Evolutionary conservation across 2,888 invertebrate species (phyloP).

Genomic region (Hirtodrosophila alboralis): DNA sequence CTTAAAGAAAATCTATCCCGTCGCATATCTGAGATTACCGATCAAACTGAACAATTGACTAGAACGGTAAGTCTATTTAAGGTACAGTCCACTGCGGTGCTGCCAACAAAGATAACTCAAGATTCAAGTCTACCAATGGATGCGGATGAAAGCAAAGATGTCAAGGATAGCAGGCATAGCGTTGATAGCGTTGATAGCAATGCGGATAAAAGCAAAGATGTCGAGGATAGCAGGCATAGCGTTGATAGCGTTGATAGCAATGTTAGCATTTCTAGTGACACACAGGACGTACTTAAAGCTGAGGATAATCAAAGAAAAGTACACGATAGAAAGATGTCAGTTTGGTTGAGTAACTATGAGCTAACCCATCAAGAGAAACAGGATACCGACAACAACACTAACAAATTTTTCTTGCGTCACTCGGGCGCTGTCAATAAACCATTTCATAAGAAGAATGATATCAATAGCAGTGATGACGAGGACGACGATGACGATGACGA

Average conservation of each 20-base stretch:
- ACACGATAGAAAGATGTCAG: constrained; percentile 1
- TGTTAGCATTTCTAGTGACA: background rate
- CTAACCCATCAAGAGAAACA: accelerated
- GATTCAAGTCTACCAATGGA: too few species aligned
- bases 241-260: too few species aligned
- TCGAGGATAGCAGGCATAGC: too few species aligned
- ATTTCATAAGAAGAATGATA: background rate
- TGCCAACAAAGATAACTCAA: too few species aligned
- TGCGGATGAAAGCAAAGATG: too few species aligned
- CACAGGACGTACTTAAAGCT: background rate
- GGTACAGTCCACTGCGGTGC: too few species aligned
- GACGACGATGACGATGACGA: too few species aligned
- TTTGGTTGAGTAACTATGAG: constrained; percentile 8
- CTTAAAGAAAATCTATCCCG: background rate
- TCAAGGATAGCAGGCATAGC: too few species aligned
- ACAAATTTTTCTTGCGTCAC: background rate
- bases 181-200: too few species aligned
- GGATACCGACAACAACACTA: background rate
- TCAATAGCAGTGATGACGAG: background rate
- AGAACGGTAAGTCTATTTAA: too few species aligned
- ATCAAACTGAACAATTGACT: background rate
- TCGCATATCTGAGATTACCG: background rate
- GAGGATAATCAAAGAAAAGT: accelerated
- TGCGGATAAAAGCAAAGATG: too few species aligned
- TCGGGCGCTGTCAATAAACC: background rate